phyloP scores from a whole-genome alignment of 2,888 invertebrate species.

The Drosophila testacea region DNA sequence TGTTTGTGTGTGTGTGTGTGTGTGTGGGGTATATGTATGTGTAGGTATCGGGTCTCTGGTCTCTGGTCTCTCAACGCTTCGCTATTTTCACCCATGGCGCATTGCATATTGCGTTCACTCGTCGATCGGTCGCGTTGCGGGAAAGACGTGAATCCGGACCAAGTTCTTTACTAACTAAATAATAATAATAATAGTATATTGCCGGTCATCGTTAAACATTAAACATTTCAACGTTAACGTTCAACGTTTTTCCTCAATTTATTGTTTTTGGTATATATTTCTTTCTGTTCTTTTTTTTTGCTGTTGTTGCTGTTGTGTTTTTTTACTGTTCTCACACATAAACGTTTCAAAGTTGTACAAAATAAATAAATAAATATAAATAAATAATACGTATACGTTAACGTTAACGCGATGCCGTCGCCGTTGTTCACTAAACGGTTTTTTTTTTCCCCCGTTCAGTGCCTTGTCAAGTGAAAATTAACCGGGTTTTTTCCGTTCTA shows the following conservation, averaged over 20 bases:
- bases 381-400: slow-evolving; percentile 2
- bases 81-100: slow-evolving; percentile 67
- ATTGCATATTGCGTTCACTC: slow-evolving; percentile 77
- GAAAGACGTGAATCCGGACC: slow-evolving; percentile 54
- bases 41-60: slow-evolving; percentile 31
- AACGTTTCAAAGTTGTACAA: slow-evolving; percentile 1
- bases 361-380: slow-evolving; percentile 6
- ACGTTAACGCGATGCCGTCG: slow-evolving; percentile 18
- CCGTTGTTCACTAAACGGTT: slow-evolving; percentile 8
- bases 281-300: not conserved
- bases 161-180: not conserved
- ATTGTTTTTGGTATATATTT: slow-evolving; percentile 2
- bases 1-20: slow-evolving; percentile 7
- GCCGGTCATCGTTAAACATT: slow-evolving; percentile 17
- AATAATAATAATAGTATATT: not conserved
- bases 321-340: not conserved
- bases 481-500: slow-evolving; percentile 56
- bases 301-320: not conserved
- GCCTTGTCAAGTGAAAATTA: slow-evolving; percentile 52
- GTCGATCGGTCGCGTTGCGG: slow-evolving; percentile 76
- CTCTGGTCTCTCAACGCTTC: slow-evolving; percentile 50
- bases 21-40: not conserved
- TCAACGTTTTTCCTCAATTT: slow-evolving; percentile 10
- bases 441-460: slow-evolving; percentile 35
- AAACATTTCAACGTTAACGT: slow-evolving; percentile 2